Evolutionary conservation across 2,888 invertebrate genomes (phyloP).

Genomic region (Cephus nigrinus): DNA sequence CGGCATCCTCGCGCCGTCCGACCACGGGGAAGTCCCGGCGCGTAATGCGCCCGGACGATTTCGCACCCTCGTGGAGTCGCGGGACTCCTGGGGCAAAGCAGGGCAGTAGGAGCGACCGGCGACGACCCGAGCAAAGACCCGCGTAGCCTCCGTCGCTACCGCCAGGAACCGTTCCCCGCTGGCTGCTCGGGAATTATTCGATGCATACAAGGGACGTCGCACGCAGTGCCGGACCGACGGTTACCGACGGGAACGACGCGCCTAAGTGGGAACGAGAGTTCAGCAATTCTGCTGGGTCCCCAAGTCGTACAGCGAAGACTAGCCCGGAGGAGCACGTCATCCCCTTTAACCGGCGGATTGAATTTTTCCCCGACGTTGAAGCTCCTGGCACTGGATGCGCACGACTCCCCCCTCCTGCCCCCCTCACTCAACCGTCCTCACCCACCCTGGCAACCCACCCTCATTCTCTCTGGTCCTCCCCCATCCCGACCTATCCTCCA

Average conservation of each 20-base stretch:
- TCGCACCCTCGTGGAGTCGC: not conserved
- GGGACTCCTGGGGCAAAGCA: not conserved
- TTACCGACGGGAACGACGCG: not conserved
- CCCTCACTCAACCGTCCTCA: conserved; percentile 6
- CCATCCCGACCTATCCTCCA: conserved; percentile 25
- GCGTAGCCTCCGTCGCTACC: not conserved
- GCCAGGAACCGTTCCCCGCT: no score
- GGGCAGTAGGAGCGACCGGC: not conserved
- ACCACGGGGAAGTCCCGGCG: not conserved
- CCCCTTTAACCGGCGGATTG: conserved; percentile 63
- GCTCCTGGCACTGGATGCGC: conserved; percentile 52
- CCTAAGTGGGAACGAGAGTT: not conserved
- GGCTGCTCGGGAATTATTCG: not conserved
- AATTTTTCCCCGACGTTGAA: conserved; percentile 57
- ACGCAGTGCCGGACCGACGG: not conserved
- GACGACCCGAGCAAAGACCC: no score
- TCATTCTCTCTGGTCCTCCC: conserved; percentile 16
- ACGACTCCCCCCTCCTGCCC: conserved; percentile 42
- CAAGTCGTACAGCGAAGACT: not conserved
- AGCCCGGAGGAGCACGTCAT: conserved; percentile 48
- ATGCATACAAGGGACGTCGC: not conserved
- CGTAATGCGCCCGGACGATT: not conserved
- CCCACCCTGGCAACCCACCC: not conserved
- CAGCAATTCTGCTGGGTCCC: not conserved
- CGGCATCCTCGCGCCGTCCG: not conserved